Evolutionary conservation across 2,888 invertebrate species (phyloP).

Genomic region (Netelia melanura): DNA sequence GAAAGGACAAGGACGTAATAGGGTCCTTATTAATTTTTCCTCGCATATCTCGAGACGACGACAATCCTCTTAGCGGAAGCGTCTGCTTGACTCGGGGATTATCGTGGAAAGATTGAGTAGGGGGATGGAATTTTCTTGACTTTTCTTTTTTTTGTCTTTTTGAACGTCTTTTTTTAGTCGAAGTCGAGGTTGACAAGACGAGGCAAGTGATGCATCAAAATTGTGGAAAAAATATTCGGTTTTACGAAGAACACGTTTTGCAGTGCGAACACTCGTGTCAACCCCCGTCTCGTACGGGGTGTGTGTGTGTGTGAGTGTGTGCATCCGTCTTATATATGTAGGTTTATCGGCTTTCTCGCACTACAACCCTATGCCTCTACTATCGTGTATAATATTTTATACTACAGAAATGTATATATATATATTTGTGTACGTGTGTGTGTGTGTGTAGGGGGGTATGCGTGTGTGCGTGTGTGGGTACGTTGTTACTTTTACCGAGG

Average conservation of each 20-base stretch:
- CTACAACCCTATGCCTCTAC: slow-evolving; percentile 11
- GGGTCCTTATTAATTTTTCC: slow-evolving; percentile 22
- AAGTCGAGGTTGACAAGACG: background rate
- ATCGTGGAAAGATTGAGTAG: background rate
- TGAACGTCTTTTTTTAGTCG: background rate
- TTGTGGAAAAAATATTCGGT: background rate
- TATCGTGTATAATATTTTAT: background rate
- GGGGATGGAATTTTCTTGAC: background rate
- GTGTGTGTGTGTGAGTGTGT: slow-evolving; percentile 54
- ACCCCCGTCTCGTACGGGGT: slow-evolving; percentile 61
- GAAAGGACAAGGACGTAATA: slow-evolving; percentile 1
- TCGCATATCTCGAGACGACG: slow-evolving; percentile 13
- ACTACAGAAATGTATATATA: too few relatives aligned
- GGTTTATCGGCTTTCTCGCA: slow-evolving; percentile 61
- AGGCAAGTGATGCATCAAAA: background rate
- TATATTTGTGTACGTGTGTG: too few relatives aligned
- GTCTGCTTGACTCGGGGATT: slow-evolving; percentile 8
- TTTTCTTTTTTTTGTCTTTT: background rate
- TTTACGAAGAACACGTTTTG: background rate
- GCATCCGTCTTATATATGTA: slow-evolving; percentile 68
- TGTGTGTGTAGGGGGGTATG: slow-evolving; percentile 66
- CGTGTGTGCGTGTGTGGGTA: slow-evolving; percentile 66
- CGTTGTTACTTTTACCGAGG: slow-evolving; percentile 28
- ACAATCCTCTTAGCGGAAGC: slow-evolving; percentile 26
- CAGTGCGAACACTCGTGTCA: background rate